Percentiles rank a stretch among this genome's conserved stretches.
phyloP scores from a whole-genome alignment of 2,888 invertebrate genomes.

The Campoletis raptor region DNA sequence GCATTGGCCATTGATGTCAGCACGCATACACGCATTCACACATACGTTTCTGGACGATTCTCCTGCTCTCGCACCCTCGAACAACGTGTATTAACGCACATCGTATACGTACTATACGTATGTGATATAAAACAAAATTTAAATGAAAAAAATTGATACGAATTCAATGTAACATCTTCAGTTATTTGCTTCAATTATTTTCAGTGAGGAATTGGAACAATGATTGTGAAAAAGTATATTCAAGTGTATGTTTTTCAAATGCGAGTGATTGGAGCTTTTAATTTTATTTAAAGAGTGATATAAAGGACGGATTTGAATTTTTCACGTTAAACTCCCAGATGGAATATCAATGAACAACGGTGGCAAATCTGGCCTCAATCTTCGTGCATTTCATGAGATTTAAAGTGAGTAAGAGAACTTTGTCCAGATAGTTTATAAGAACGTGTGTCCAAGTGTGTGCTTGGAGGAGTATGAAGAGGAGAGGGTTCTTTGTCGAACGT shows the following conservation, averaged over 20 bases:
- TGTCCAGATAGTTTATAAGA: slow-evolving; percentile 11
- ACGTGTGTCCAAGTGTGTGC: neutral
- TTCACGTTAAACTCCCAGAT: neutral
- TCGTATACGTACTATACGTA: neutral
- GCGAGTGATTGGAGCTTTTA: neutral
- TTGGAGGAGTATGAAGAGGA: slow-evolving; percentile 41
- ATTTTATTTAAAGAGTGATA: neutral
- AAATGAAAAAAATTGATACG: slow-evolving; percentile 15
- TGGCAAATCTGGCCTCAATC: slow-evolving; percentile 10
- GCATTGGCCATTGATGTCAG: slow-evolving; percentile 83
- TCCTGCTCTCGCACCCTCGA: slow-evolving; percentile 60
- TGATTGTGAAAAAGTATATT: neutral
- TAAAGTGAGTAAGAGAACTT: slow-evolving; percentile 10
- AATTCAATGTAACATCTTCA: neutral
- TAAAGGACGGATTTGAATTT: neutral
- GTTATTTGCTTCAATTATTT: neutral
- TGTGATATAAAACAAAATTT: slow-evolving; percentile 1
- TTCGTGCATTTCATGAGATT: slow-evolving; percentile 27
- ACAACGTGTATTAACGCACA: slow-evolving; percentile 55
- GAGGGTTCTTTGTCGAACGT: slow-evolving; percentile 64
- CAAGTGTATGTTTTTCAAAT: neutral
- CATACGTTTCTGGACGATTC: slow-evolving; percentile 58
- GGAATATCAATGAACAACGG: slow-evolving; percentile 19
- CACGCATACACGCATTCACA: slow-evolving; percentile 69
- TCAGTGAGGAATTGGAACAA: neutral